Base-by-base conservation (phyloP, 2,888 invertebrate species). In the Sinodicranocentrus sp. region DNA sequence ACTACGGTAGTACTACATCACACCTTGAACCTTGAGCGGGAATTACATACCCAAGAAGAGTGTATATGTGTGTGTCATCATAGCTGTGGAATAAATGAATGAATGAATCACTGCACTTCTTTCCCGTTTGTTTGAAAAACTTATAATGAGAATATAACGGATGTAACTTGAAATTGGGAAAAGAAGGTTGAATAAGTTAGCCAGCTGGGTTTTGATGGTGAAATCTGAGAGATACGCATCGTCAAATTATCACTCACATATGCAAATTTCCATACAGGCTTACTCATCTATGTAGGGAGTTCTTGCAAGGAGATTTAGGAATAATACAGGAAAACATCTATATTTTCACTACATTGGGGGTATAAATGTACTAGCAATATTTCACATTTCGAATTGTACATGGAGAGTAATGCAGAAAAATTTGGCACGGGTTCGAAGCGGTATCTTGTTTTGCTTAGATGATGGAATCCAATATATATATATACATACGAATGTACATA, bases 101-200 rank as follows among this genome's bases (percentile, higher is more conserved):
- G 80, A 80, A 80, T 80, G 80, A 80, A 80, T 72, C 72, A 39
- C 43, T 71, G 78, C 71, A 61, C 71, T 79, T 71, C 13, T 54
- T 54, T n/a, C 21, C 54, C 54, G 2, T 8, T 39, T 8, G 13
- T 8, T 39, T 8, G 39, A 5, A 39, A 39, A 39, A 39, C 39
- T 39, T 13, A 39, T 13, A 13, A 13, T 5, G 39, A 39, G 13
- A 39, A 39, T 39, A 39, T 8, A 39, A 39, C 13, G 39, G 39
- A n/a, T 33, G 10, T 6, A 33, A 33, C 33, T 3, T 33, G 33
- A 33, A 33, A 52, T 1, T 21, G 15, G n/a, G 26, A 26, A 70
- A 70, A 78, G 17, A 28, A 44, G 52, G 43, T 28, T 43, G 19
- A 70, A 70, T 48, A 68, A 26, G 52, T 26, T 15, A 13, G 48